Percentiles rank a stretch among this genome's conserved stretches.
phyloP scores from a whole-genome alignment of 2,113 vertebrate species.

The Megaptera novaeangliae region DNA sequence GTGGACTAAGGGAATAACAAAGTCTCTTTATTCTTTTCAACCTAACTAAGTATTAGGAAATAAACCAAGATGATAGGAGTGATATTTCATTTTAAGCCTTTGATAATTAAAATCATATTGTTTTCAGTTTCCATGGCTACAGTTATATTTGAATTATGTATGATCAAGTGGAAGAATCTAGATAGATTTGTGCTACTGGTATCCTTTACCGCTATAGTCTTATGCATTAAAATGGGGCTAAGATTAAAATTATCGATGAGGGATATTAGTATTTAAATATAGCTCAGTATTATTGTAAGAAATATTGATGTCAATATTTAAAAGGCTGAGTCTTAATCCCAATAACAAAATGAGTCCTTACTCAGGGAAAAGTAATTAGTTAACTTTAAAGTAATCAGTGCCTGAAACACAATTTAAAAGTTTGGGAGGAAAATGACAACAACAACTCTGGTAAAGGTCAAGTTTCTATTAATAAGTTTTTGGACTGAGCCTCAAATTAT shows the following conservation, averaged over 20 bases:
- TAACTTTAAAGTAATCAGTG: constrained; percentile 38
- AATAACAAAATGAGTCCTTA: constrained; percentile 65
- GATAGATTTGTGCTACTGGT: not conserved
- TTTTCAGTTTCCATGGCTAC: constrained; percentile 30
- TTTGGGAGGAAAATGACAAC: not conserved
- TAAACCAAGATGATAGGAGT: not conserved
- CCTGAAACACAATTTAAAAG: not conserved
- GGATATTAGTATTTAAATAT: constrained; percentile 51
- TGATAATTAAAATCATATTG: not conserved
- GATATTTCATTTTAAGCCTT: not conserved
- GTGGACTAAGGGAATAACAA: not conserved
- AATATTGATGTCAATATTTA: constrained; percentile 63
- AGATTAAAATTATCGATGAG: constrained; percentile 1
- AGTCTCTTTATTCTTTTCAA: constrained; percentile 3
- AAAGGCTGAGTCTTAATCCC: constrained; percentile 46
- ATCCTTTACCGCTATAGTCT: not conserved
- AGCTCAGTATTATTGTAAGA: constrained; percentile 65
- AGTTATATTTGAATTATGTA: not conserved
- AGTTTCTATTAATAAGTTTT: not conserved
- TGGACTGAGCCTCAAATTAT: not conserved
- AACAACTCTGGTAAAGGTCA: not conserved
- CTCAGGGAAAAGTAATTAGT: constrained; percentile 37
- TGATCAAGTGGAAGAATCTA: not conserved
- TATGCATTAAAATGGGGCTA: not conserved
- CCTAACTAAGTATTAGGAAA: not conserved